These are phyloP conservation scores for Pseudochaenichthys georgianus DNA, from an alignment of 2,797 vertebrate genomes.

Conservation along the genomic window DNA sequence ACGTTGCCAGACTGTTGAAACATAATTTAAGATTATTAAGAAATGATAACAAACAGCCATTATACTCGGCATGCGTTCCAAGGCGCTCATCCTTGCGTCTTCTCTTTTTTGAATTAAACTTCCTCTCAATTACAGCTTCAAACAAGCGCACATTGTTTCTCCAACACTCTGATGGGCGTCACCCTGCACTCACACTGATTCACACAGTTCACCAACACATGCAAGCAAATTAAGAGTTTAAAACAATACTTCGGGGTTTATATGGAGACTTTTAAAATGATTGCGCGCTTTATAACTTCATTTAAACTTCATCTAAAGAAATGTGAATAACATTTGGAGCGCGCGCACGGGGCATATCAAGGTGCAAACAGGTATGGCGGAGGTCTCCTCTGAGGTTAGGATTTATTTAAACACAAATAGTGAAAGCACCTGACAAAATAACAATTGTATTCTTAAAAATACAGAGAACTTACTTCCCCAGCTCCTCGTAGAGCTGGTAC, in stretches of 20 bases:
- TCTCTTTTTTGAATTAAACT: neutral
- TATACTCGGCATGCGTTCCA: accelerated
- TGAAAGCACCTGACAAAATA: neutral
- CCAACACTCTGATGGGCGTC: slow-evolving; percentile 1
- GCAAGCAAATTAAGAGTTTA: no score
- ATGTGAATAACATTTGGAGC: neutral
- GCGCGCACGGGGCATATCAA: neutral
- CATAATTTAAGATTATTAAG: accelerated
- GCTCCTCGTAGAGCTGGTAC: slow-evolving; percentile 97
- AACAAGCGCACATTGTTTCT: no score
- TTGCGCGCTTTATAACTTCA: accelerated
- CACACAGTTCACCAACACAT: slow-evolving; percentile 3
- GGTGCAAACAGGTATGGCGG: slow-evolving; percentile 39
- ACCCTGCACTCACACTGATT: neutral
- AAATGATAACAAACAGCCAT: accelerated
- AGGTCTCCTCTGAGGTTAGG: neutral
- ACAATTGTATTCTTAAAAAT: accelerated
- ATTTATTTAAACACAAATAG: neutral
- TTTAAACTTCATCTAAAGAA: accelerated
- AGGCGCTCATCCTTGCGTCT: neutral
- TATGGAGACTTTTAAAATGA: accelerated
- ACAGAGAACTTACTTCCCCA: slow-evolving; percentile 92
- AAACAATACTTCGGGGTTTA: accelerated
- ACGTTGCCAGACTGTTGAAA: accelerated
- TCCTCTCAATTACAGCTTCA: accelerated